phyloP scores from a whole-genome alignment of 2,888 invertebrate species.

The Lysandra coridon region DNA sequence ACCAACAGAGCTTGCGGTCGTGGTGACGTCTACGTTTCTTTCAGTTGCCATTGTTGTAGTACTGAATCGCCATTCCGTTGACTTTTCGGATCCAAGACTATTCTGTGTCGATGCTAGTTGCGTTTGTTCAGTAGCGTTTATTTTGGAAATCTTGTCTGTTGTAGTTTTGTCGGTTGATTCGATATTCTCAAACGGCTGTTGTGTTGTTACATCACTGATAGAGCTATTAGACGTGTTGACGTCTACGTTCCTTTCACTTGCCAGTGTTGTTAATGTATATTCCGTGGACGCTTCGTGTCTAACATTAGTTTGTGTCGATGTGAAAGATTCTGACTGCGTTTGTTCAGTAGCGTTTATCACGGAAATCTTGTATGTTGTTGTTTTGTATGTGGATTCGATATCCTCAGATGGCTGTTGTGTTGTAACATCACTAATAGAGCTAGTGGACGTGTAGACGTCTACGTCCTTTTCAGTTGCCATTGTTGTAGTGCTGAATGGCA shows the following conservation, averaged over 20 bases:
- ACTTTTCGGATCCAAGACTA: fast-evolving
- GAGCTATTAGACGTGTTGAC: too few species aligned
- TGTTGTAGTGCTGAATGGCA: not conserved
- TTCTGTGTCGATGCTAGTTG: too few species aligned
- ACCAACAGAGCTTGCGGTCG: not conserved
- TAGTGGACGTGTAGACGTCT: not conserved
- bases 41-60: not conserved
- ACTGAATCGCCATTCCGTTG: not conserved
- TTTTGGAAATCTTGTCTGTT: too few species aligned
- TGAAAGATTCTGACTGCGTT: too few species aligned
- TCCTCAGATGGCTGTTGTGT: not conserved
- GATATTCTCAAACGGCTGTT: too few species aligned
- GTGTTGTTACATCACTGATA: too few species aligned
- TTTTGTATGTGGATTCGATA: not conserved
- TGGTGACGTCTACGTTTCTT: not conserved
- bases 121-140: too few species aligned
- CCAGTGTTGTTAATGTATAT: too few species aligned
- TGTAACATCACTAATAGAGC: not conserved
- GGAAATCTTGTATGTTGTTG: not conserved
- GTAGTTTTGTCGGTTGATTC: too few species aligned
- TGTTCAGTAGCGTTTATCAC: not conserved
- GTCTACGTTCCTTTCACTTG: too few species aligned
- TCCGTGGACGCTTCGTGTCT: too few species aligned
- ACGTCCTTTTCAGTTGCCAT: not conserved
- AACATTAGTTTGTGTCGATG: too few species aligned